A percentile compares a stretch with the other conserved stretches of the same genome.
Conservation (phyloP, 2,888 invertebrate genomes). For the Furcula furcula region DNA sequence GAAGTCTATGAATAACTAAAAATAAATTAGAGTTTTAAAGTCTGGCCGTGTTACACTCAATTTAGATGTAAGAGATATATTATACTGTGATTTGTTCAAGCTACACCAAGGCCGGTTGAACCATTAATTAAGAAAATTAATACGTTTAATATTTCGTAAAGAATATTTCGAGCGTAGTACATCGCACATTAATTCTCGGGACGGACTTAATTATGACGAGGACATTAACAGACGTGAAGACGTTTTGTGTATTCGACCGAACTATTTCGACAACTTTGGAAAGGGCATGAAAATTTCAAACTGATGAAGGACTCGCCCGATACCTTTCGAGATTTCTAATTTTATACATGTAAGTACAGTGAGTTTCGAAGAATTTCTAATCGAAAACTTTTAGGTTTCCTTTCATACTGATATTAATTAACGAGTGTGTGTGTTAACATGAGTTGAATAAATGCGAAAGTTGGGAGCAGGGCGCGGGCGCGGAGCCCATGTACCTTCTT, state of each 20-base stretch:
- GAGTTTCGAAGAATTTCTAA: slow-evolving; percentile 59
- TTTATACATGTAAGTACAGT: slow-evolving; percentile 50
- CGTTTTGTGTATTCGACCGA: slow-evolving; percentile 57
- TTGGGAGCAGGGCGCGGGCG: slow-evolving; percentile 31
- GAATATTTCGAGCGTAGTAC: slow-evolving; percentile 32
- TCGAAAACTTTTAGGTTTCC: slow-evolving; percentile 72
- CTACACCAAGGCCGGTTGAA: slow-evolving; percentile 9
- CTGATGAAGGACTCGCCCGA: slow-evolving; percentile 50
- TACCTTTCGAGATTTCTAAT: slow-evolving; percentile 51
- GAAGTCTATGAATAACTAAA: slow-evolving; percentile 18
- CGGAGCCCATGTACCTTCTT: slow-evolving; percentile 31
- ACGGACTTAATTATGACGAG: slow-evolving; percentile 41
- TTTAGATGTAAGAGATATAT: slow-evolving; percentile 17
- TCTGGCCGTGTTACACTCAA: slow-evolving; percentile 14
- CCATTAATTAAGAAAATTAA: slow-evolving; percentile 43
- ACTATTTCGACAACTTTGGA: slow-evolving; percentile 56
- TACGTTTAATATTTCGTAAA: slow-evolving; percentile 32
- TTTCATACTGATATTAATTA: slow-evolving; percentile 74
- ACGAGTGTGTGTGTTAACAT: slow-evolving; percentile 57
- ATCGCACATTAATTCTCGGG: slow-evolving; percentile 31
- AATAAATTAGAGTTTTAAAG: slow-evolving; percentile 23
- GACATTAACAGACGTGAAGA: slow-evolving; percentile 45
- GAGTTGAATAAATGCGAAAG: slow-evolving; percentile 67
- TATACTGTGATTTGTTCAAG: slow-evolving; percentile 13
- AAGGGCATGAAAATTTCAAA: slow-evolving; percentile 46